Base-by-base conservation (phyloP, 2,113 vertebrate genomes). In the Labeo rohita region DNA sequence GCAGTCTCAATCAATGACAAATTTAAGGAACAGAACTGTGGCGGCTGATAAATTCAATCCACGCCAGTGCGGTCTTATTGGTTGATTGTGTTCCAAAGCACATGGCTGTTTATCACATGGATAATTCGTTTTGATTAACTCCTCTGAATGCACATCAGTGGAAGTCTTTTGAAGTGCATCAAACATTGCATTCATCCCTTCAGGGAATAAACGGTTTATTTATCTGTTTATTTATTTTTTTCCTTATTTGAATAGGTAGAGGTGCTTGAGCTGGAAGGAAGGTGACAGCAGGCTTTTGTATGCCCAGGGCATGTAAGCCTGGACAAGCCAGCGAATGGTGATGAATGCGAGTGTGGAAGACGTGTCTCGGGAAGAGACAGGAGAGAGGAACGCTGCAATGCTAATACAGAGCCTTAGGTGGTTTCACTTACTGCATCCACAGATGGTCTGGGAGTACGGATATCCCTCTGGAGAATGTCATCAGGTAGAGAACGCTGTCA, bases 401-500 rank as follows among this genome's bases (percentile, higher is more conserved):
- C 84, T 90, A 88, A 90, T 85, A 49, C 18, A 74, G 86, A 73
- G 80, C 47, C 84, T 54, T 66, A 39, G 77, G 84, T 77, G 80
- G 39, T 86, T 77, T 81, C 76, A 87, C 84, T 84, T 87, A 73
- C 76, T 77, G 79, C 86, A 89, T 83, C 61, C 82, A 85, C 90
- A 89, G 90, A 88, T 90, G 88, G 86, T 85, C 65, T 63, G 90
- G 85, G 88, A 84, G 66, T 80, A 66, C 45, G 68, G 86, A 74
- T 84, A 85, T 80, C 84, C 82, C 86, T 54, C 81, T 34, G 76
- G 66, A 85, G 84, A 89, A 87, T 88, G 83, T 89, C 90, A 85
- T 86, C 88, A 89, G 89, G 88, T 87, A 88, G 76, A 88, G 84
- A 89, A 72, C 52, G 63, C 85, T 87, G 83, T 84, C 78, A 68